Base-by-base conservation (phyloP, 2,888 invertebrate species). In the Ophonus ardosiacus region DNA sequence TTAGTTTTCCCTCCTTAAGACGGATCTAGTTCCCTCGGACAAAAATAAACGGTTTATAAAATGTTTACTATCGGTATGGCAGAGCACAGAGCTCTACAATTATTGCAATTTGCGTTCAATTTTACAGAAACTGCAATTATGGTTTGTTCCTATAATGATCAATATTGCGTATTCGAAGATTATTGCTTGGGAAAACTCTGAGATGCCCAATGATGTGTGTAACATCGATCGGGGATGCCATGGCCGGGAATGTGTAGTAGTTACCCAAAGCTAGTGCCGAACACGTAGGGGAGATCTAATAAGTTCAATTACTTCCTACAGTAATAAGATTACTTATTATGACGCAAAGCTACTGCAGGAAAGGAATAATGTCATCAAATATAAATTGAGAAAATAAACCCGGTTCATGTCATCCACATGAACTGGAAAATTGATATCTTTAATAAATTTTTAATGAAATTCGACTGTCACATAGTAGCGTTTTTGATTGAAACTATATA, bases 101-200 rank as follows among this genome's bases (percentile, higher is more conserved):
- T 84, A 84, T 84, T 84, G 84, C 84, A 84, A 84, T 84, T 84
- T 84, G 65, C 43, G 76, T 84, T 61, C 84, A 76, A 84, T 78
- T 84, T 84, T 84, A 76, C 76, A 59, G 40, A 76, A 84, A 40
- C 51, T 61, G 78, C 84, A 84, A 84, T 84, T 84, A 84, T 74
- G 84, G 78, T 83, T 83, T 83, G 65, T 59, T 83, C 57, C 76
- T 76, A 63, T 83, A 83, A 83, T 83, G 83, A 83, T 83, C 83
- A 83, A 83, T 83, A 83, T 80, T 59, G 80, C 83, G 83, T 76
- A 83, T 83, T 83, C 76, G 76, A 57, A 74, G 83, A 76, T 74
- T 76, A 81, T 81, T 74, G 83, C 76, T 76, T 83, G 83, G 61
- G 83, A 83, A 65, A 82, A 56, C 68, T 43, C 57, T 51, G 17